A percentile compares a stretch with the other conserved stretches of the same genome.
These are phyloP conservation scores for Dicerorhinus sumatrensis DNA, from an alignment of 2,113 vertebrate genomes.

Conservation along the genomic window DNA sequence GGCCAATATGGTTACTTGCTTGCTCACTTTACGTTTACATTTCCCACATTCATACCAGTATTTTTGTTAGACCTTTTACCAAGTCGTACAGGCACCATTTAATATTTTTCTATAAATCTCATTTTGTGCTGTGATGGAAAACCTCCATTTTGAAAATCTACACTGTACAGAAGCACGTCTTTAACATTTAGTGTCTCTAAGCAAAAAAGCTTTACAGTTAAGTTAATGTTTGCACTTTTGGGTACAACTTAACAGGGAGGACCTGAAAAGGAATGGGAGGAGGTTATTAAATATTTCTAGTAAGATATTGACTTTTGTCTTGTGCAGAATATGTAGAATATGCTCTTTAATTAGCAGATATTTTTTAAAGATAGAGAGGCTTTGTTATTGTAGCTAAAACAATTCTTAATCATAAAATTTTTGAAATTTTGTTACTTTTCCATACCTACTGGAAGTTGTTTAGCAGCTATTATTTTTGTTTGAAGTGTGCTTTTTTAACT, in stretches of 20 bases:
- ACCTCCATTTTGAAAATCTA: not conserved
- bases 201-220: not conserved
- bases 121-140: not conserved
- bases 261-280: not conserved
- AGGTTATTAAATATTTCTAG: not conserved
- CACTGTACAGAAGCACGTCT: not conserved
- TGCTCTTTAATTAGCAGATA: not conserved
- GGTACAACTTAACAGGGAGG: not conserved
- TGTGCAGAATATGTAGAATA: not conserved
- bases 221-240: not conserved
- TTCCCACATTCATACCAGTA: not conserved
- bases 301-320: not conserved
- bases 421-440: not conserved
- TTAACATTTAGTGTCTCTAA: not conserved
- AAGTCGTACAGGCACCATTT: not conserved
- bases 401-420: not conserved
- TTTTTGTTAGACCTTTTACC: not conserved
- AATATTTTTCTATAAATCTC: not conserved
- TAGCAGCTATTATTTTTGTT: slow-evolving; percentile 3
- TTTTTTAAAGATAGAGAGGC: not conserved
- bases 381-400: not conserved
- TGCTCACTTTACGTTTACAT: not conserved
- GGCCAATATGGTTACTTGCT: not conserved
- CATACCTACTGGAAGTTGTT: not conserved
- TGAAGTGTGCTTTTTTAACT: not conserved